Evolutionary conservation across 2,113 vertebrate genomes (phyloP), one percentile per base, ranked within the genome.

Genomic region (Lates calcarifer): DNA sequence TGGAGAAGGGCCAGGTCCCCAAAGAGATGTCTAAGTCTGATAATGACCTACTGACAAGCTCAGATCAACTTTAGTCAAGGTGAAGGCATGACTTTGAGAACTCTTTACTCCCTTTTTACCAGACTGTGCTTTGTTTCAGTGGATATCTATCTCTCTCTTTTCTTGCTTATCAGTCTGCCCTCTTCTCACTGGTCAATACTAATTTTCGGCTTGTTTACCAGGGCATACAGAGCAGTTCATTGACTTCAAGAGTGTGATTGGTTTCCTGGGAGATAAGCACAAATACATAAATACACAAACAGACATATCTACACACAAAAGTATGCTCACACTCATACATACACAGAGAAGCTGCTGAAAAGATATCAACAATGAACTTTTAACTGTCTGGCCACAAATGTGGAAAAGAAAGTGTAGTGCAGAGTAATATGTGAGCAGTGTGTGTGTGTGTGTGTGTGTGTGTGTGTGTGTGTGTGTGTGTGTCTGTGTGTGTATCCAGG

Each of bases 11-110:
- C 58, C 58, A 29, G 67, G 51, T 86, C 58, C 77, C 69, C 41
- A 43, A 24, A 85, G 81, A 89, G 87, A 92, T 93, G 89, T 90
- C 87, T 90, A 7, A 35, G 26, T 65, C 83, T 83, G 91, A 92
- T 92, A 92, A 82, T 43, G 62, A 82, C 53, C 65, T 33, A 72
- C 68, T 86, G 89, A 91, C 91, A 86, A 63, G 56, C 87, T 87
- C 77, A 87, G 90, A 89, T 90, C 88, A 89, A 83, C 78, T 83
- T 84, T 2, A 67, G 67, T 26, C 26, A 87, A 86, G 82, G 83
- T 78, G 53, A 81, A 41, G 37, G 45, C 12, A 47, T 24, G 85
- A 89, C 84, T 89, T 83, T 85, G 62, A 81, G 45, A 74, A 78
- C 41, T 82, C 13, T 79, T 61, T 62, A 0, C 15, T 41, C 57